Base-by-base conservation (phyloP, 2,113 vertebrate genomes). In the Pluvialis apricaria region DNA sequence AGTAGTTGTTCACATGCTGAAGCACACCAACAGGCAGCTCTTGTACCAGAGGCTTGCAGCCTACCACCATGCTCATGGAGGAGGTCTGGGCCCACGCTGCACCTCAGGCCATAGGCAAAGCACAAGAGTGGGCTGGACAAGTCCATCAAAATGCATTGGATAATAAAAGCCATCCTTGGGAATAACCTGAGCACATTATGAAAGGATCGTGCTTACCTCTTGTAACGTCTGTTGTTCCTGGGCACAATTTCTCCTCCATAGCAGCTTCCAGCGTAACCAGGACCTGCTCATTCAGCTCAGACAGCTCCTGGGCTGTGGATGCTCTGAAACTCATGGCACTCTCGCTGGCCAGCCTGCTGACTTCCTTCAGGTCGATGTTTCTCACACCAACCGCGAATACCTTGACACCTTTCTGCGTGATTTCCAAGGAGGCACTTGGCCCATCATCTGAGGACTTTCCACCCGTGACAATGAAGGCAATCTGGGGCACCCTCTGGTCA, bases 211-310 rank as follows among this genome's bases (percentile, higher is more conserved):
- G 4, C 47, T 97, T 97, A 99, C 99, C 96, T 98, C 75, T 99
- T 21, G 97, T 28, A 40, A 83, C 4, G 0, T 99, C 98, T 0
- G 58, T 34, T 2, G 36, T 7, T 42, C 72, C 97, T 15, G 87
- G 97, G 87, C 99, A 99, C 13, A 98, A 34, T 54, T 97, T 98
- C 62, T 99, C 98, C 19, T 96, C 97, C 92, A 99, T 98, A 18
- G 98, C 99, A 1, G 99, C 98, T 9, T 98, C 98, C 88, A 99
- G 91, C 0, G 98, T 99, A 36, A 98, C 98, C 95, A 99, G 88
- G 57, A 99, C 99, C 85, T 99, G 98, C 90, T 99, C 99, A 2
- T 98, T 99, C 62, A 99, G 94, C 49, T 99, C 99, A 0, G 99
- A 99, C 57, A 99, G 98, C 84, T 96, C 98, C 82, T 92, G 97